These are phyloP conservation scores for Nudaria mundana DNA, from an alignment of 2,888 invertebrate genomes.

Conservation along the genomic window DNA sequence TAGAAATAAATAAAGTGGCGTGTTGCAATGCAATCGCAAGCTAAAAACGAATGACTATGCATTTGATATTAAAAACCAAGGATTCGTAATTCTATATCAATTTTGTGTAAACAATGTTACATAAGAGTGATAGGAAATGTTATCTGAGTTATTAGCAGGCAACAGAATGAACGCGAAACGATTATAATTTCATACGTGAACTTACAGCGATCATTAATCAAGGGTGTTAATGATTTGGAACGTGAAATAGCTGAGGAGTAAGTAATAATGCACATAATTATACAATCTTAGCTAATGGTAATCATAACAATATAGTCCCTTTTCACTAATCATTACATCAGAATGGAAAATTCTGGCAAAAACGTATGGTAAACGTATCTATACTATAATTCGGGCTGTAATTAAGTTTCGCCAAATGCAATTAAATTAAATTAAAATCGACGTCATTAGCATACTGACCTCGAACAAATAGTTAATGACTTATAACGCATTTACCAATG, in stretches of 20 bases:
- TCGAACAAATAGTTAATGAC: neutral
- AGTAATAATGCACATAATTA: slow-evolving; percentile 10
- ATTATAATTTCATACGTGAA: slow-evolving; percentile 8
- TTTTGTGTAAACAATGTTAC: slow-evolving; percentile 10
- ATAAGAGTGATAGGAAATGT: slow-evolving; percentile 9
- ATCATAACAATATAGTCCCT: slow-evolving; percentile 11
- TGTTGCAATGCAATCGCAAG: too few species aligned
- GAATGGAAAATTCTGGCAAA: neutral
- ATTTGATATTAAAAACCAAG: neutral
- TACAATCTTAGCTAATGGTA: slow-evolving; percentile 11
- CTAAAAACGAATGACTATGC: neutral
- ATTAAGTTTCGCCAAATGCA: neutral
- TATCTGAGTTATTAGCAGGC: slow-evolving; percentile 8
- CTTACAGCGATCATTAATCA: slow-evolving; percentile 15
- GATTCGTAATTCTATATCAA: neutral
- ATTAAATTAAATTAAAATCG: neutral
- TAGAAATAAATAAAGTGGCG: neutral
- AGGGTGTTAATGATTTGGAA: slow-evolving; percentile 17
- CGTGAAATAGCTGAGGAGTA: slow-evolving; percentile 9
- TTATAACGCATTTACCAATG: slow-evolving; percentile 5
- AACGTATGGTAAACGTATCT: neutral
- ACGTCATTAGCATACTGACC: neutral
- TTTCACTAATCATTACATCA: slow-evolving; percentile 14
- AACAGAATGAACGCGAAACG: slow-evolving; percentile 18
- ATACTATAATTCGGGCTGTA: neutral